Evolutionary conservation across 2,888 invertebrate genomes (phyloP), one percentile per base, ranked within the genome.

Genomic region (Caenorhabditis panamensis): DNA sequence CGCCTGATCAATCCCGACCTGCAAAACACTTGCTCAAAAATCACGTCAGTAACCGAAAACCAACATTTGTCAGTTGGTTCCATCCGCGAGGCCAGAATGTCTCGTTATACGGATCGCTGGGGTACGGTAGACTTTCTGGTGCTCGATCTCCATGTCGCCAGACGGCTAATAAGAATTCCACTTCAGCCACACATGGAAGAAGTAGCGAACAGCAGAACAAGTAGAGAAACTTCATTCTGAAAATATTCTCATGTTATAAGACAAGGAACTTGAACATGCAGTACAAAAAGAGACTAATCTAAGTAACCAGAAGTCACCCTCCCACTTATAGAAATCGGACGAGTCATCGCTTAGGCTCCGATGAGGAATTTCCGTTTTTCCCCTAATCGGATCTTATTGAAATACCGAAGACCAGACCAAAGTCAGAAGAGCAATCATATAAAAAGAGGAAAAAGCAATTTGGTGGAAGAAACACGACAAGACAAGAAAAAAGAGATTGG

Each of bases 91-190:
- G 87, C 88, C 88, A 88, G 31, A 73, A 72, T 2, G 72, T 79
- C 31, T 83, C 86, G 59, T 78, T 85, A 64, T 88, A 73, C 24
- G 67, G 73, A 63, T 88, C 88, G 11, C 66, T 67, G 16, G 86
- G 87, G 71, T 88, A 88, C 18, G 88, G 89, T 56, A 84, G 68
- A 13, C 44, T 64, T 24, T 72, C 77, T 0, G 96, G 96, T 56
- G 95, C 95, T 83, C 97, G 93, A 91, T 96, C 96, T n/a, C 97
- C 97, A 92, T 97, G 97, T 72, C 96, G 93, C 91, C 93, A 96
- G 49, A 96, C 90, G 95, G 86, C 86, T 51, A 86, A 79, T 16
- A 88, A 66, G 54, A 84, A 86, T 20, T 79, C 69, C 6, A 88
- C 69, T n/a, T 82, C 69, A 1, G 77, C 82, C n/a, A 31, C 71